These are phyloP conservation scores for Prunella fulvescens DNA, from an alignment of 2,113 vertebrate species.

Conservation along the genomic window DNA sequence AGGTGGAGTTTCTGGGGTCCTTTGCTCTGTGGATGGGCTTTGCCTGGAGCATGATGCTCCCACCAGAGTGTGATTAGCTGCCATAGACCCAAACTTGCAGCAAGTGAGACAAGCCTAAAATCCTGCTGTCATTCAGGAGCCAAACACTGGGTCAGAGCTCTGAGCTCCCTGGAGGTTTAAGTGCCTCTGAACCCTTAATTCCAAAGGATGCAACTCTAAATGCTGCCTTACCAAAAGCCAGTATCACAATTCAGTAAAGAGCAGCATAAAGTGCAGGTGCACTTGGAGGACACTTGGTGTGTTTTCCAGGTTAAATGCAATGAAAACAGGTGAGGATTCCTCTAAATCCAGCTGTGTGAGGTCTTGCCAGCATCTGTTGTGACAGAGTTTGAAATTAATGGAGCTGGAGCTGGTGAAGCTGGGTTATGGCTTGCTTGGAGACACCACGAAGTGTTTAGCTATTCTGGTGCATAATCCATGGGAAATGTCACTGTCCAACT, in stretches of 20 bases:
- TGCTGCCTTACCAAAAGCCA: not conserved
- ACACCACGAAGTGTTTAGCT: not conserved
- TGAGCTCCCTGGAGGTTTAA: not conserved
- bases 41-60: not conserved
- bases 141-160: not conserved
- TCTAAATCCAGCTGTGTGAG: not conserved
- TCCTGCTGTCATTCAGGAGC: not conserved
- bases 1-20: not conserved
- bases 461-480: not conserved
- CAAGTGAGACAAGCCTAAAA: not conserved
- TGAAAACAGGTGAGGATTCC: not conserved
- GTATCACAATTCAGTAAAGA: not conserved
- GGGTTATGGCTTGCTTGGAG: not conserved
- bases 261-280: not conserved
- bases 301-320: not conserved
- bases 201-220: not conserved
- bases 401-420: not conserved
- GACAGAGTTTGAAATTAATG: not conserved
- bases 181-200: not conserved
- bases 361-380: not conserved
- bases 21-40: not conserved
- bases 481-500: not conserved
- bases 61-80: not conserved
- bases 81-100: not conserved
- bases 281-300: not conserved